These are phyloP conservation scores for Neria commutata DNA, from an alignment of 2,888 invertebrate species.

Conservation along the genomic window DNA sequence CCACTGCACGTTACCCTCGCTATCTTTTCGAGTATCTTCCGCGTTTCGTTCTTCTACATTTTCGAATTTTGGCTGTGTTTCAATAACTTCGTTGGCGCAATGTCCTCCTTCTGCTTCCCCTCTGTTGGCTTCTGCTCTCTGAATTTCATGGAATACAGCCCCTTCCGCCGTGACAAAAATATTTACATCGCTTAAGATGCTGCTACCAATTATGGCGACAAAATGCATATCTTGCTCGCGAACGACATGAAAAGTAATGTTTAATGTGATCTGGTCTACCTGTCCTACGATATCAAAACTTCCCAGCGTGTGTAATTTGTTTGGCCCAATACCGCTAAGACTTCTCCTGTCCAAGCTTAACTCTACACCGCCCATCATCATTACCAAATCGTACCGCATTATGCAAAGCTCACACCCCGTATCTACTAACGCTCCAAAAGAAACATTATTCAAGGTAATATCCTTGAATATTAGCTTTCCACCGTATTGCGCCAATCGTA, in stretches of 20 bases:
- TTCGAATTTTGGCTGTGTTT: no score
- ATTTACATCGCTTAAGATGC: conserved; percentile 7
- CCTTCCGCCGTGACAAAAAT: neutral
- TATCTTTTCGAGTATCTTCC: no score
- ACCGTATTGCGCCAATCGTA: neutral
- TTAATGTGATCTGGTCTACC: conserved; percentile 5
- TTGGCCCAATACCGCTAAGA: conserved; percentile 9
- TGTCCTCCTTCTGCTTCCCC: no score
- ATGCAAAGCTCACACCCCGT: conserved; percentile 19
- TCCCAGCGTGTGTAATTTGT: conserved; percentile 2
- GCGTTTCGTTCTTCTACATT: no score
- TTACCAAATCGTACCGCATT: neutral
- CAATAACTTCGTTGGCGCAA: no score
- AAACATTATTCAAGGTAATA: neutral
- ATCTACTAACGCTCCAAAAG: conserved; percentile 16
- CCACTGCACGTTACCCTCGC: no score
- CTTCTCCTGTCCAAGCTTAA: neutral
- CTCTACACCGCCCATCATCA: neutral
- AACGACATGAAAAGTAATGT: conserved; percentile 16
- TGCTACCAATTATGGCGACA: conserved; percentile 18
- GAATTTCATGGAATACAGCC: neutral
- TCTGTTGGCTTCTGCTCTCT: no score
- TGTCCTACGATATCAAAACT: neutral
- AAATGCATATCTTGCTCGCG: conserved; percentile 10
- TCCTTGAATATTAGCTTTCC: conserved; percentile 16